Percentiles rank a stretch among this genome's conserved stretches.
phyloP scores from a whole-genome alignment of 1,140 invertebrate genomes.

The Octopus bimaculoides region DNA sequence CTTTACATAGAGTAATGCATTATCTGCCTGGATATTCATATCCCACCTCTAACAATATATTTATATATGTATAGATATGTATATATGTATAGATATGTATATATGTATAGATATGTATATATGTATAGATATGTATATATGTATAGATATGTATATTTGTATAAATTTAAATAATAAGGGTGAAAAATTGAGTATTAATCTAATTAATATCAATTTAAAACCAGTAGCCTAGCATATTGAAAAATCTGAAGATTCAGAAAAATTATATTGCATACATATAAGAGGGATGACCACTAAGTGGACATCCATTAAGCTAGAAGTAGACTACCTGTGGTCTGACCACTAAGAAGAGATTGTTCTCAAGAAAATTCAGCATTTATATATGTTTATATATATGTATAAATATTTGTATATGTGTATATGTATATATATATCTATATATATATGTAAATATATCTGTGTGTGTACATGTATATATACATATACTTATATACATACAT shows the following conservation, averaged over 20 bases:
- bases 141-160: neutral
- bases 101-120: neutral
- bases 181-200: neutral
- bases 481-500: neutral
- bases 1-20: neutral
- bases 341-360: neutral
- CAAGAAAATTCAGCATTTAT: neutral
- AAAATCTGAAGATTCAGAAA: neutral
- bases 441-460: neutral
- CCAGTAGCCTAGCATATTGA: neutral
- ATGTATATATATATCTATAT: neutral
- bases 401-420: neutral
- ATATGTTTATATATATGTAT: neutral
- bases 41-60: neutral
- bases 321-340: neutral
- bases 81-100: neutral
- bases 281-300: neutral
- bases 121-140: neutral
- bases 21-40: neutral
- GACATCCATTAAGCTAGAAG: neutral
- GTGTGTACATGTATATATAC: neutral
- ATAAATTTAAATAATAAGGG: neutral
- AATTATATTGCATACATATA: neutral
- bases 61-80: neutral
- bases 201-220: neutral